Evolutionary conservation across 2,797 vertebrate species (phyloP), one percentile per base, ranked within the genome.

Genomic region (Halcyon smyrnensis): DNA sequence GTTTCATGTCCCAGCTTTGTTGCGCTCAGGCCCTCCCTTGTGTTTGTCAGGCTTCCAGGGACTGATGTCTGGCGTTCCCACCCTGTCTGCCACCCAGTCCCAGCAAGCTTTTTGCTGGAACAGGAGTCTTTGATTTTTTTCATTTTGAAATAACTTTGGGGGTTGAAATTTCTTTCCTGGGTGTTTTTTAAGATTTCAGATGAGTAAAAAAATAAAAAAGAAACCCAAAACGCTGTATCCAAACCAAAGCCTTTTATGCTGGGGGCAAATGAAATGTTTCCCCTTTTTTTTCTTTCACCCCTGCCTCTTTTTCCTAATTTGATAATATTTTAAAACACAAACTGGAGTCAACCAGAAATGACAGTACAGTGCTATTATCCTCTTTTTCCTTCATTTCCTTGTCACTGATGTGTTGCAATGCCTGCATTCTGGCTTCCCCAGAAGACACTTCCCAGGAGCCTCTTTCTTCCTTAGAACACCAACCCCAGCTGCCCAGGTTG

Each of bases 81-180:
- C 93, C 96, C 96, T 83, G 96, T 96, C 96, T 97, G 95, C 95
- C 95, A 96, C 96, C 92, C 93, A 74, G 89, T 94, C 93, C 95
- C 93, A 83, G 68, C 0, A 6, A 94, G 95, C 75, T 85, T 94
- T 75, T 45, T 89, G 90, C 93, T 96, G 90, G 86, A 94, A 69
- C 54, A 74, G 84, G 81, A 95, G 68, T 75, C 75, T 95, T 94
- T 89, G 78, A 90, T 91, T 96, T 96, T 32, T 54, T 77, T 94
- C 48, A 36, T 87, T 95, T 71, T 96, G 75, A 94, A 96, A 74
- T 89, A 85, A 89, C 84, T 93, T 87, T 12, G 32, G 68, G 57
- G 81, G 16, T 60, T 90, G 84, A 23, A 50, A 70, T 70, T 70
- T 89, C 68, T 91, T 93, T 70, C 81, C 86, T 89, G 90, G 12